These are phyloP conservation scores for Pantala flavescens DNA, from an alignment of 1,140 invertebrate genomes.

Conservation along the genomic window DNA sequence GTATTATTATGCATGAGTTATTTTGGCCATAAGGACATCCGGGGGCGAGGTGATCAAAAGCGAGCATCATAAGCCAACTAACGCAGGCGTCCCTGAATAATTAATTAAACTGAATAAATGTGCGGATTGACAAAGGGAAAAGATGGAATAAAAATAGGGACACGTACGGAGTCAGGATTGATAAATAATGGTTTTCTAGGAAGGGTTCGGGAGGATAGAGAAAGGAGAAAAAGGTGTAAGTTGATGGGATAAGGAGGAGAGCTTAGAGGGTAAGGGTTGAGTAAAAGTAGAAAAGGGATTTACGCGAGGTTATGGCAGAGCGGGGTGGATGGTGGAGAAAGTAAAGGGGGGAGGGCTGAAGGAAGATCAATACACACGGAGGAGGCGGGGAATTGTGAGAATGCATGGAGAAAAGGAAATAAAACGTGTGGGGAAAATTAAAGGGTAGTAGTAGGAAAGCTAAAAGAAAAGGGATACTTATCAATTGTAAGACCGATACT, in stretches of 20 bases:
- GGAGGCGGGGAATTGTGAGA: not conserved
- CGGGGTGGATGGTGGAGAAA: not conserved
- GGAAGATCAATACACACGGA: constrained; percentile 4
- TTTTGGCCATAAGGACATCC: too few species aligned
- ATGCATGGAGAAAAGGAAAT: not conserved
- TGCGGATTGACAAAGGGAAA: not conserved
- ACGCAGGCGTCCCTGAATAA: too few species aligned
- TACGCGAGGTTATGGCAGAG: not conserved
- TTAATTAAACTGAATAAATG: not conserved
- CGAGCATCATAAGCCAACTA: too few species aligned
- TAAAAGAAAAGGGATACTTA: not conserved
- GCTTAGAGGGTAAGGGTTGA: not conserved
- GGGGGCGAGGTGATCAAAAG: too few species aligned
- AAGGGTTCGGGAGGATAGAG: not conserved
- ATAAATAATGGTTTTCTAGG: too few species aligned
- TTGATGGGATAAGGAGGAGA: not conserved
- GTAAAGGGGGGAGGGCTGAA: not conserved
- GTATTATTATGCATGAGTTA: too few species aligned
- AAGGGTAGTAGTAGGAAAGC: not conserved
- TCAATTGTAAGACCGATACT: too few species aligned
- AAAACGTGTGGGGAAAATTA: not conserved
- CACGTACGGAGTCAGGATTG: not conserved
- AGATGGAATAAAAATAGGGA: not conserved
- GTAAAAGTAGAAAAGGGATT: not conserved
- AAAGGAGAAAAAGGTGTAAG: not conserved